A percentile compares a stretch with the other conserved stretches of the same genome.
These are phyloP conservation scores for Desmophyllum pertusum DNA, from an alignment of 92 coral and sea anemone genomes.

Conservation along the genomic window DNA sequence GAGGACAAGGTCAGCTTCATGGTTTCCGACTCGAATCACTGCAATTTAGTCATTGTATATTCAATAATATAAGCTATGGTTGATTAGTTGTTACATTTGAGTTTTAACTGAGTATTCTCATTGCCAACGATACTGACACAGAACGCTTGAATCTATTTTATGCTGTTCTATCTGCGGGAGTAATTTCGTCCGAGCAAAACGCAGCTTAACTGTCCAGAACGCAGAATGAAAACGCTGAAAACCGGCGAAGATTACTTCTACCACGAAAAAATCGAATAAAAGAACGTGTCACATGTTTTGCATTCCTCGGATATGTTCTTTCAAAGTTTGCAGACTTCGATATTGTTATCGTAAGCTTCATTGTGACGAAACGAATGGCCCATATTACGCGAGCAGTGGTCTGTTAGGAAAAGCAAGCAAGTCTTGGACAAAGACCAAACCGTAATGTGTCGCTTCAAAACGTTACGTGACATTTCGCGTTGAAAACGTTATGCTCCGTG, in stretches of 20 bases:
- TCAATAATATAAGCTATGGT: not conserved
- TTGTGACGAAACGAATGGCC: not conserved
- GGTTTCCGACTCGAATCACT: no score
- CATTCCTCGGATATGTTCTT: conserved; percentile 14
- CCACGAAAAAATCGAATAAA: not conserved
- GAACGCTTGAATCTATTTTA: not conserved
- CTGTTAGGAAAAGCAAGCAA: not conserved
- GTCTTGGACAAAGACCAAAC: not conserved
- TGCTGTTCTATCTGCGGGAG: not conserved
- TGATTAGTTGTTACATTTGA: not conserved
- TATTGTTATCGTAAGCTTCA: conserved; percentile 13
- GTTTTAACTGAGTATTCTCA: not conserved
- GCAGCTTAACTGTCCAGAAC: not conserved
- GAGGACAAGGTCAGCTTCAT: not conserved
- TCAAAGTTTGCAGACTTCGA: conserved; percentile 28
- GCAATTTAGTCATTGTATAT: not conserved
- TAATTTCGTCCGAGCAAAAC: not conserved
- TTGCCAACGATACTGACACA: not conserved
- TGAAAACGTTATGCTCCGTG: conserved; percentile 17
- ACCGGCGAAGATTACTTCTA: not conserved
- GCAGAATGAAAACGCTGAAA: not conserved
- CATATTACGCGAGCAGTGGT: not conserved
- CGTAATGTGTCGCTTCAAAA: not conserved
- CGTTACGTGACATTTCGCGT: conserved; percentile 17
- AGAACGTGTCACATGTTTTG: not conserved